These are phyloP conservation scores for human DNA, from an alignment of 2,113 vertebrate species.

Conservation along the genomic window GRCh38 chr3:114415501-114416000, in stretches of 20 bases:
- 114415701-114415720: not conserved
- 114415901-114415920: not conserved
- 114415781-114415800: not conserved
- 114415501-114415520: not conserved
- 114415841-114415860: not conserved
- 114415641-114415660: slow-evolving; percentile 44
- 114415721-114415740: not conserved
- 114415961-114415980: not conserved
- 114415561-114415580: slow-evolving; percentile 35
- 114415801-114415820: not conserved
- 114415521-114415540: slow-evolving; percentile 22
- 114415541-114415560: slow-evolving; percentile 30
- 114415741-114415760: not conserved
- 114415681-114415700: slow-evolving; percentile 49
- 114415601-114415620: not conserved
- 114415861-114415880: not conserved
- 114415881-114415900: not conserved
- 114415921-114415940: slow-evolving; percentile 1
- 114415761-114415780: slow-evolving; percentile 4
- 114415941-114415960: not conserved
- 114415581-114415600: not conserved
- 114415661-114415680: slow-evolving; percentile 52
- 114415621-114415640: slow-evolving; percentile 54
- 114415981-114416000: not conserved
- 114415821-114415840: not conserved